Evolutionary conservation across 2,888 invertebrate species (phyloP).

Genomic region (Pandemis cinnamomeana): DNA sequence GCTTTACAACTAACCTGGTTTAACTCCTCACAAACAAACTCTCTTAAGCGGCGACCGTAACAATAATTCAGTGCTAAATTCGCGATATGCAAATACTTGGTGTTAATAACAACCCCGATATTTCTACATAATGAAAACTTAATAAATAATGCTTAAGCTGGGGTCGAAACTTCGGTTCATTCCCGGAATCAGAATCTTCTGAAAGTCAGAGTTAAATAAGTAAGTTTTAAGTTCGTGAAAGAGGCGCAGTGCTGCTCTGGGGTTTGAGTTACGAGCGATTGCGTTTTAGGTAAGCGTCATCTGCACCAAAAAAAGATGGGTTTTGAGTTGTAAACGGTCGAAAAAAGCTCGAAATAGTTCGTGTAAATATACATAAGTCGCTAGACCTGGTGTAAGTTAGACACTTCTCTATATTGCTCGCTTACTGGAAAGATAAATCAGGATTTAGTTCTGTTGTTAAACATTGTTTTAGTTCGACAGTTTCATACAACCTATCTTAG

Average conservation of each 20-base stretch:
- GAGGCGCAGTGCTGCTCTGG: constrained; percentile 48
- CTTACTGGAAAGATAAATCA: too few species aligned
- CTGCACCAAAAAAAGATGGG: too few species aligned
- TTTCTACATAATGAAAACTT: constrained; percentile 38
- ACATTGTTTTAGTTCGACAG: too few species aligned
- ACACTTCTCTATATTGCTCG: too few species aligned
- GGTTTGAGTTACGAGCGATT: constrained; percentile 45
- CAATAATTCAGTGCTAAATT: not conserved
- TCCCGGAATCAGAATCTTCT: constrained; percentile 65
- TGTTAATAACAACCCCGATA: constrained; percentile 19
- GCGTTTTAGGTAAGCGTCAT: constrained; percentile 23
- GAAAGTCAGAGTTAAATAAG: constrained; percentile 75
- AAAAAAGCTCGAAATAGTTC: too few species aligned
- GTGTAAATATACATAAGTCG: too few species aligned
- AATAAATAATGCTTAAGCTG: constrained; percentile 42
- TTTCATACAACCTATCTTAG: too few species aligned
- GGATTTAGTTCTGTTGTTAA: too few species aligned
- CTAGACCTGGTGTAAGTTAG: too few species aligned
- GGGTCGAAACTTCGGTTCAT: constrained; percentile 59
- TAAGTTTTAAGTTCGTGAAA: constrained; percentile 73
- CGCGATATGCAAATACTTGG: constrained; percentile 29
- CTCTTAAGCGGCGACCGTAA: not conserved
- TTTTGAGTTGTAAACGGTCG: too few species aligned
- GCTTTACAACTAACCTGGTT: not conserved
- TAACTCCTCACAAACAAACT: not conserved